Base-by-base conservation (phyloP, 2,888 invertebrate species). In the Macrosiphum euphorbiae region DNA sequence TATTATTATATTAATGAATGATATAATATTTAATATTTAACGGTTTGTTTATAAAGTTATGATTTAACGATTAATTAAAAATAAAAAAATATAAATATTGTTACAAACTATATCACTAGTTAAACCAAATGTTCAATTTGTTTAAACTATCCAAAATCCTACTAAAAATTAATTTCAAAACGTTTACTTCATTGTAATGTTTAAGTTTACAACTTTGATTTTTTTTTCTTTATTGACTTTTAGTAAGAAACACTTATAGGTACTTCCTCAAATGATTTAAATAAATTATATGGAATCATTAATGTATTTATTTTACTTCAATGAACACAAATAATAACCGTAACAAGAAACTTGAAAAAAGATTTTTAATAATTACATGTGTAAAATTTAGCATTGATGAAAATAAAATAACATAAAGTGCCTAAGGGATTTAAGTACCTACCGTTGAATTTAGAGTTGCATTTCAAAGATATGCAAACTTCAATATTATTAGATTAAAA, bases 231-330 rank as follows among this genome's bases (percentile, higher is more conserved):
- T 52, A 90, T 78, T 78, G 67, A 78, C 90, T 35, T 50, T 90
- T 50, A 0, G 52, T 50, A 90, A 20, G 35, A 78, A 78, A 52
- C 8, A 78, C 35, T 78, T 52, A 35, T 20, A n/a, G n/a, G n/a
- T n/a, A 47, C 47, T 67, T n/a, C 13, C n/a, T 67, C 11, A 24
- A 90, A 50, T 24, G 20, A 67, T 13, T n/a, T 47, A 4, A 44
- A 90, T 10, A 67, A 67, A 47, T 67, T 67, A 16, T 47, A 24
- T n/a, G 2, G 11, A 50, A 67, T 67, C 11, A 10, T 20, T 90
- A 26, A 13, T 0, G 28, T n/a, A 67, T 90, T 90, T n/a, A 90
- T 67, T 90, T 67, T 90, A 50, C 47, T n/a, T 90, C n/a, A 47
- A n/a, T 90, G 0, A 90, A 90, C 35, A 78, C 50, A 90, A 90